Base-by-base conservation (phyloP, 2,797 vertebrate genomes). In the Eutrigla gurnardus region DNA sequence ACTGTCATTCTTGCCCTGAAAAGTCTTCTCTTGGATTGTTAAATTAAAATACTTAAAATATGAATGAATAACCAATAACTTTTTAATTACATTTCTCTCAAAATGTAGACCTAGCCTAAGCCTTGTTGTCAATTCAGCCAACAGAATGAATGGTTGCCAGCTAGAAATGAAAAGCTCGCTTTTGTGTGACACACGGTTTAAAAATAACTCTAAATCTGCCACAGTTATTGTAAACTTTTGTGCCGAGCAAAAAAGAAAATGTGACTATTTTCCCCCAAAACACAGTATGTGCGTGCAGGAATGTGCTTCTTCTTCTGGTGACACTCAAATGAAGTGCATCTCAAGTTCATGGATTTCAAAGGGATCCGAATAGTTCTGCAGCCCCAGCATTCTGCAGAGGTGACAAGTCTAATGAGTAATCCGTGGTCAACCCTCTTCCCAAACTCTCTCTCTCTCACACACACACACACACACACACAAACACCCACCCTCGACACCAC, bases 401-500 rank as follows among this genome's bases (percentile, higher is more conserved):
- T 77, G 47, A 65, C 65, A 57, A 55, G 74, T 74, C 46, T 77
- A 61, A 81, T 84, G 70, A 85, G 45, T 74, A 81, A 75, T 81
- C 62, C 32, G 14, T 63, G 57, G 75, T 69, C 82, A 86, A 75
- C 74, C 36, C 53, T 66, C 62, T 49, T n/a, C 18, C 36, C 61
- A 73, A 68, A 58, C 58, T 8, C 80, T 60, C 25, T n/a, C 5
- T 45, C 57, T 15, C 40, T 9, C 18, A 25, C 37, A 6, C 32
- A 2, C 25, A 8, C 25, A 5, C 45, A 3, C 70, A 18, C 18
- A 13, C n/a, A 7, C 37, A 14, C 57, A 18, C 55, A 40, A 10
- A 40, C 55, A 37, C 43, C 5, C 58, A 32, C 53, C 43, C 55
- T 83, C 86, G 88, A 86, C 75, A 78, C 80, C 87, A 84, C 90